These are phyloP conservation scores for Chelon labrosus DNA, from an alignment of 2,797 vertebrate genomes.

Conservation along the genomic window DNA sequence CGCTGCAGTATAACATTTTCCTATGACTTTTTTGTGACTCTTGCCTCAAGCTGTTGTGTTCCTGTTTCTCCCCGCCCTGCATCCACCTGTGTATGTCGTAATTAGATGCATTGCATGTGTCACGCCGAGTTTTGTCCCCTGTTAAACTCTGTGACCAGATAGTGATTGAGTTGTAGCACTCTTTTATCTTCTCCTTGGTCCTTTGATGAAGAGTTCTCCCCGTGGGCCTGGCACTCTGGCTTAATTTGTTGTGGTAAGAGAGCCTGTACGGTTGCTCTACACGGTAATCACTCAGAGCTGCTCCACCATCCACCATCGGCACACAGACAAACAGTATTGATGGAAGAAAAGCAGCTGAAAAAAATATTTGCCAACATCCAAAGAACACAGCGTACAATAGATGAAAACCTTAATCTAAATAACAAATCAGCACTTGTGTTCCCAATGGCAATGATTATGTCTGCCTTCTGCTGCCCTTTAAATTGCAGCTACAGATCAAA, in stretches of 20 bases:
- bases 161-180: conserved; percentile 68
- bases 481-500: conserved; percentile 41
- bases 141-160: conserved; percentile 69
- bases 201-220: conserved; percentile 65
- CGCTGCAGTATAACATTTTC: conserved; percentile 9
- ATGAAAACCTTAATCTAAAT: conserved; percentile 52
- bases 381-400: conserved; percentile 25
- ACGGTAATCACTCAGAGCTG: conserved; percentile 67
- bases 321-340: conserved; percentile 26
- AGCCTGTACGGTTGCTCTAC: conserved; percentile 63
- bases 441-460: conserved; percentile 27
- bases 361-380: conserved; percentile 29
- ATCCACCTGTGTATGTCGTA: conserved; percentile 49
- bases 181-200: conserved; percentile 66
- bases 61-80: background rate
- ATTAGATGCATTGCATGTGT: conserved; percentile 70
- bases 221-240: conserved; percentile 49
- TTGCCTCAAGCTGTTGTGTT: conserved; percentile 28
- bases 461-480: conserved; percentile 50
- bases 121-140: conserved; percentile 63
- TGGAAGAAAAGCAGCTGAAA: conserved; percentile 16
- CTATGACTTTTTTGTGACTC: conserved; percentile 22
- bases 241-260: conserved; percentile 69
- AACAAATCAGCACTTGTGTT: conserved; percentile 42
- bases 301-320: conserved; percentile 46